These are phyloP conservation scores for Perca flavescens DNA, from an alignment of 2,113 vertebrate species.

Conservation along the genomic window DNA sequence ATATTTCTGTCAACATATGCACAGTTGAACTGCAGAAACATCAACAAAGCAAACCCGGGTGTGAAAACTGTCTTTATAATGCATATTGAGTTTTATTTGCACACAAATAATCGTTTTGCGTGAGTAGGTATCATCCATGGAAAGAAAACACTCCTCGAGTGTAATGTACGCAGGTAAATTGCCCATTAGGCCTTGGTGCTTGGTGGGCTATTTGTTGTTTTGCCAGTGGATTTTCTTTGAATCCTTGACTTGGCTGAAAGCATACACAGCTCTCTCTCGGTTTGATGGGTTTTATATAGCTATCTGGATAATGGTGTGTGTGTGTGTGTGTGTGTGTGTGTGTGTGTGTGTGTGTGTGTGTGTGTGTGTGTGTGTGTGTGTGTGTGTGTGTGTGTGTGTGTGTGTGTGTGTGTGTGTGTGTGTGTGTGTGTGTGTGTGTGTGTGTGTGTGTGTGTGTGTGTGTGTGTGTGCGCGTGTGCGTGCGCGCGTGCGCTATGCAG, in stretches of 20 bases:
- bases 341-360: too few relatives aligned
- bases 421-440: too few relatives aligned
- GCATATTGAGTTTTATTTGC: slow-evolving; percentile 32
- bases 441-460: background rate
- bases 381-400: too few relatives aligned
- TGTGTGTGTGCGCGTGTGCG: background rate
- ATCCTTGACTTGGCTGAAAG: slow-evolving; percentile 58
- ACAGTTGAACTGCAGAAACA: background rate
- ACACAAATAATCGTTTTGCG: slow-evolving; percentile 33
- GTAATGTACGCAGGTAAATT: slow-evolving; percentile 64
- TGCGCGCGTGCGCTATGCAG: slow-evolving; percentile 5
- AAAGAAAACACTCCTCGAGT: slow-evolving; percentile 24
- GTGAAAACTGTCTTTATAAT: slow-evolving; percentile 16
- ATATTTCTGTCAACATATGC: background rate
- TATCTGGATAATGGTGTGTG: slow-evolving; percentile 48
- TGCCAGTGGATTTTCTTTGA: slow-evolving; percentile 68
- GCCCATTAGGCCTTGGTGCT: slow-evolving; percentile 60
- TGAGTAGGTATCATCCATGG: slow-evolving; percentile 36
- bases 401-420: too few relatives aligned
- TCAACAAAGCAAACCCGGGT: background rate
- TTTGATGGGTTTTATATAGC: slow-evolving; percentile 71
- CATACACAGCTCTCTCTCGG: slow-evolving; percentile 46
- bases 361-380: too few relatives aligned
- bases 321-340: slow-evolving; percentile 8
- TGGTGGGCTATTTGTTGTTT: slow-evolving; percentile 60